phyloP scores from a whole-genome alignment of 2,797 vertebrate genomes.

The Enoplosus armatus region DNA sequence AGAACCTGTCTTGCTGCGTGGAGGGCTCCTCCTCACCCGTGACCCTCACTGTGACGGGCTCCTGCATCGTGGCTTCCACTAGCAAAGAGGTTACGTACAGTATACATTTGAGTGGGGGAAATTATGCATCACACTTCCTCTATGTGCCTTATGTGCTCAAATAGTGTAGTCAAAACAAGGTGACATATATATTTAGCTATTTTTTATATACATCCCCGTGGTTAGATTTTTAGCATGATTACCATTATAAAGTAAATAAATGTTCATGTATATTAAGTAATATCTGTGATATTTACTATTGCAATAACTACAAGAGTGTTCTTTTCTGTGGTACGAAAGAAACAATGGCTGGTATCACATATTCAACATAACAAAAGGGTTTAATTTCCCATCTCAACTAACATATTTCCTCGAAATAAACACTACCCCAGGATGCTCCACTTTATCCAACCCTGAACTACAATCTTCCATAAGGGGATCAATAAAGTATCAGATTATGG shows the following conservation, averaged over 20 bases:
- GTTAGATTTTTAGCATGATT: not conserved
- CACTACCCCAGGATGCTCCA: not conserved
- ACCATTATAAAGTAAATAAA: not conserved
- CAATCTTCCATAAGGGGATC: not conserved
- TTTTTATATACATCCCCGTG: not conserved
- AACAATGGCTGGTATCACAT: not conserved
- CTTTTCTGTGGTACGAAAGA: not conserved
- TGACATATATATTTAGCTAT: not conserved
- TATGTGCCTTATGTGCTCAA: too few species aligned
- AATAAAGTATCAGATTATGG: not conserved
- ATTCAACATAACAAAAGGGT: conserved; percentile 1
- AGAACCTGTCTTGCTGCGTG: conserved; percentile 87
- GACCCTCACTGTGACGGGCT: conserved; percentile 86
- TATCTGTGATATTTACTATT: not conserved
- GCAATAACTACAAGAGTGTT: not conserved
- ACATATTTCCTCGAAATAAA: not conserved
- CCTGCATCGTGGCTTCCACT: conserved; percentile 81
- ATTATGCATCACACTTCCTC: not conserved
- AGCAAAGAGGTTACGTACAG: conserved; percentile 89
- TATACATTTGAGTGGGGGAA: not conserved
- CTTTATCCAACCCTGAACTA: not conserved
- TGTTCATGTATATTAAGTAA: too few species aligned
- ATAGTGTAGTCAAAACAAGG: not conserved
- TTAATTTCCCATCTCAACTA: not conserved
- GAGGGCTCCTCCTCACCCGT: conserved; percentile 80